Base-by-base conservation (phyloP, 2,113 vertebrate genomes). In the Riparia riparia region DNA sequence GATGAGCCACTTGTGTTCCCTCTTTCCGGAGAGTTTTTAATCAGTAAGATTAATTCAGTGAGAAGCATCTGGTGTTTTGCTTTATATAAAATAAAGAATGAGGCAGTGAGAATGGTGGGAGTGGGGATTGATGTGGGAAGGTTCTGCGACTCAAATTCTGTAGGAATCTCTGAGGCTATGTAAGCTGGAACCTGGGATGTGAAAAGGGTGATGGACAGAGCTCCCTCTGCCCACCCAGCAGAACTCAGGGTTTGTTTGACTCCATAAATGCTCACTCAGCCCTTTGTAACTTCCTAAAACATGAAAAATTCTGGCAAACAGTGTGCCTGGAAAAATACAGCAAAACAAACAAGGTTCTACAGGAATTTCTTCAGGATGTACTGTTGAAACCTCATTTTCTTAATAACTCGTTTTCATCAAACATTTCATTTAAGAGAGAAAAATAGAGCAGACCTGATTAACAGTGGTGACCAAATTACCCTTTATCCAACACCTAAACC, bases 81-180 rank as follows among this genome's bases (percentile, higher is more conserved):
- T 64, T 76, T 68, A 9, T 39, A 8, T 42, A 28, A 83, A 71
- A 60, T 34, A 50, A 70, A 45, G 34, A 69, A 7, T 20, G 68
- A 76, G 68, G 49, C n/a, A 51, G 7, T 42, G 24, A 39, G 25
- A 49, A 17, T 45, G 1, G 4, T 15, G 47, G 41, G 32, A 14
- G 16, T 37, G 37, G 9, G 37, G 37, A 28, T 39, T 51, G 25
- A 2, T 0, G 7, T 37, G 51, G 45, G 69, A 57, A 53, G 31
- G 8, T 56, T 81, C 44, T 69, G 19, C 20, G 47, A 34, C 17
- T 11, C 31, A 28, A n/a, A 51, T 91, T 61, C 66, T 61, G 17
- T 47, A 7, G 24, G 31, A 42, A 58, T 60, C 39, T 32, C 12
- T 20, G 16, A 17, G 0, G 3, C 31, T 47, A 0, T 2, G 5